These are phyloP conservation scores for Pemphredon lugubris DNA, from an alignment of 2,888 invertebrate genomes.

Conservation along the genomic window DNA sequence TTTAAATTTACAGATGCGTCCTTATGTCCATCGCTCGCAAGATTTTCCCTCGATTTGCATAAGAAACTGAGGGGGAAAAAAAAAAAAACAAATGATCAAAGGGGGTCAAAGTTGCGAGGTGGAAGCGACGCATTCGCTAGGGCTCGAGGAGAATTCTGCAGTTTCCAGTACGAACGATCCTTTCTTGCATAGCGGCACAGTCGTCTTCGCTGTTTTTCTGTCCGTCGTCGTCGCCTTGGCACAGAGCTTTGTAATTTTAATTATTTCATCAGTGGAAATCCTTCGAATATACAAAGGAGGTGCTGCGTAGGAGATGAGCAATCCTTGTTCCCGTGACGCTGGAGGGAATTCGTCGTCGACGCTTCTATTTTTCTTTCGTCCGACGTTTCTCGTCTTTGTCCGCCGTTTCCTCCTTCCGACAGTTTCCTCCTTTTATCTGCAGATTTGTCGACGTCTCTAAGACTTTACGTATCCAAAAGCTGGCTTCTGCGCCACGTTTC, in stretches of 20 bases:
- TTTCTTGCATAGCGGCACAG: too few species aligned
- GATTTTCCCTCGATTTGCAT: too few species aligned
- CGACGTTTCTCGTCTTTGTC: slow-evolving; percentile 13
- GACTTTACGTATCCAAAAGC: slow-evolving; percentile 25
- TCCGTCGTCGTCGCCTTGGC: slow-evolving; percentile 27
- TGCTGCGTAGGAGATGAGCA: too few species aligned
- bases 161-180: slow-evolving; percentile 16
- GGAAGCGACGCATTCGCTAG: slow-evolving; percentile 9
- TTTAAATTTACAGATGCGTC: too few species aligned
- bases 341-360: slow-evolving; percentile 55
- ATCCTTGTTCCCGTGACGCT: slow-evolving; percentile 45
- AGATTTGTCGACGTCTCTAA: slow-evolving; percentile 30
- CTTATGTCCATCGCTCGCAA: too few species aligned
- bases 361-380: slow-evolving; percentile 57
- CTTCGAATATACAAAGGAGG: slow-evolving; percentile 64
- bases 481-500: slow-evolving; percentile 3
- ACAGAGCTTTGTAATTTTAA: slow-evolving; percentile 66
- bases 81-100: too few species aligned
- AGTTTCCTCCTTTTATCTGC: slow-evolving; percentile 4
- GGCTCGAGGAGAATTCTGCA: slow-evolving; percentile 3
- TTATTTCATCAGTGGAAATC: slow-evolving; percentile 68
- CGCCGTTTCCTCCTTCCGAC: not conserved
- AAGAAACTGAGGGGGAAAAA: slow-evolving; percentile 20
- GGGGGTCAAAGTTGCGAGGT: too few species aligned
- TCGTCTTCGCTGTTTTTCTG: slow-evolving; percentile 28